These are phyloP conservation scores for Dinomys branickii DNA, from an alignment of 2,113 vertebrate genomes.

Conservation along the genomic window DNA sequence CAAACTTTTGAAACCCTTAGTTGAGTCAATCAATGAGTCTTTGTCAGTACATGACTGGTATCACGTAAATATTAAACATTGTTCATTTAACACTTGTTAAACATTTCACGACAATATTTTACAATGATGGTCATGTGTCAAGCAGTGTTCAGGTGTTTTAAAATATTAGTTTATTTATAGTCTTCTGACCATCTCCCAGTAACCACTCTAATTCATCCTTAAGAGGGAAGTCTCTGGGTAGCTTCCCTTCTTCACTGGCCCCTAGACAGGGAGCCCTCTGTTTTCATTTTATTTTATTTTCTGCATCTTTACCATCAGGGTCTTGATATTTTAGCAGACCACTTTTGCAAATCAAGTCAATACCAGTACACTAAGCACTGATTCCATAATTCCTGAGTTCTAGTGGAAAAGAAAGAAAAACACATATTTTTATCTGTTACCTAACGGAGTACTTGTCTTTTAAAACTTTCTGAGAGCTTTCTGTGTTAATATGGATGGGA, in stretches of 20 bases:
- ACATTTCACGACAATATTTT: neutral
- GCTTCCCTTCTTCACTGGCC: neutral
- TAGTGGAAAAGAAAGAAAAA: neutral
- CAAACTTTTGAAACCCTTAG: slow-evolving; percentile 10
- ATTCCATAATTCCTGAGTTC: neutral
- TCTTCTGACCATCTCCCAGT: neutral
- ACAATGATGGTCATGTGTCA: neutral
- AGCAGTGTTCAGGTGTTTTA: neutral
- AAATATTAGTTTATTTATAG: neutral
- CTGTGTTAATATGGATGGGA: neutral
- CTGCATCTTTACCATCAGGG: neutral
- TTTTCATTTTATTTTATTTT: neutral
- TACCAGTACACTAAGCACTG: neutral
- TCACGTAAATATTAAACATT: neutral
- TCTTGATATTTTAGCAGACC: neutral
- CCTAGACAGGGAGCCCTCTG: neutral
- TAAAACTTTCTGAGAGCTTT: slow-evolving; percentile 26
- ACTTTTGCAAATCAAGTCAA: neutral
- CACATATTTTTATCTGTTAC: slow-evolving; percentile 17
- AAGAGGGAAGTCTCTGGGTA: neutral
- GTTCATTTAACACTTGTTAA: too few relatives aligned
- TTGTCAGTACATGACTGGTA: neutral
- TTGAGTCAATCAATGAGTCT: neutral
- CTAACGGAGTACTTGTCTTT: slow-evolving; percentile 28
- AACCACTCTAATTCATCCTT: neutral